phyloP scores from a whole-genome alignment of 1,140 invertebrate genomes.

The Habropoda laboriosa region DNA sequence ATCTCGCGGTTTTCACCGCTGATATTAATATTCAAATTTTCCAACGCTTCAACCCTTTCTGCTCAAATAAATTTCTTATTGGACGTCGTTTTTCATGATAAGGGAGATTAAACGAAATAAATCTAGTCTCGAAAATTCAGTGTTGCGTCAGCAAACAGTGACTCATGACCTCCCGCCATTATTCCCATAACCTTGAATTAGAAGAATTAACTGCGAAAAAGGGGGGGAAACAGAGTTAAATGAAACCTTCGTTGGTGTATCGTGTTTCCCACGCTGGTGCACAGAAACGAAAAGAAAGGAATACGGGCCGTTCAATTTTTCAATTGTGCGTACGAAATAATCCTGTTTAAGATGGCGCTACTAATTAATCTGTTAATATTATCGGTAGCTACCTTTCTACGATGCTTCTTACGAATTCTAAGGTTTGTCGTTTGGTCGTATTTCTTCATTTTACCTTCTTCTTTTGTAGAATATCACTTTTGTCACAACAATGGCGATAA shows the following conservation, averaged over 20 bases:
- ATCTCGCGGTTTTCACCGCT: background rate
- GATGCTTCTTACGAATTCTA: background rate
- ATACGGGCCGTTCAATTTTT: conserved; percentile 1
- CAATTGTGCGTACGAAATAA: background rate
- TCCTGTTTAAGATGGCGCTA: background rate
- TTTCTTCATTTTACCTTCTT: background rate
- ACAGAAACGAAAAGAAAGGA: conserved; percentile 26
- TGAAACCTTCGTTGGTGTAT: conserved; percentile 62
- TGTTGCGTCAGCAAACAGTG: conserved; percentile 41
- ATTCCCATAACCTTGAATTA: conserved; percentile 74
- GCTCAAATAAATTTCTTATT: background rate
- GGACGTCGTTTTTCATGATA: background rate
- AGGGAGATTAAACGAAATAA: background rate
- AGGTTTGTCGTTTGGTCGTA: too few species aligned
- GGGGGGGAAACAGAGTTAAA: conserved; percentile 54
- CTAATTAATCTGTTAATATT: background rate
- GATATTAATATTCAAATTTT: background rate
- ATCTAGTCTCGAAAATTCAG: conserved; percentile 28
- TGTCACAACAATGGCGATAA: too few species aligned
- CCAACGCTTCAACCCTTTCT: background rate
- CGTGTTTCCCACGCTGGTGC: conserved; percentile 54
- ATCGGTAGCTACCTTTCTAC: background rate
- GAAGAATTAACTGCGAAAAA: conserved; percentile 64
- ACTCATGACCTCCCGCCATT: conserved; percentile 51
- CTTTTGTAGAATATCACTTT: background rate